phyloP scores from a whole-genome alignment of 2,888 invertebrate genomes.

The Ormyrus nitidulus region DNA sequence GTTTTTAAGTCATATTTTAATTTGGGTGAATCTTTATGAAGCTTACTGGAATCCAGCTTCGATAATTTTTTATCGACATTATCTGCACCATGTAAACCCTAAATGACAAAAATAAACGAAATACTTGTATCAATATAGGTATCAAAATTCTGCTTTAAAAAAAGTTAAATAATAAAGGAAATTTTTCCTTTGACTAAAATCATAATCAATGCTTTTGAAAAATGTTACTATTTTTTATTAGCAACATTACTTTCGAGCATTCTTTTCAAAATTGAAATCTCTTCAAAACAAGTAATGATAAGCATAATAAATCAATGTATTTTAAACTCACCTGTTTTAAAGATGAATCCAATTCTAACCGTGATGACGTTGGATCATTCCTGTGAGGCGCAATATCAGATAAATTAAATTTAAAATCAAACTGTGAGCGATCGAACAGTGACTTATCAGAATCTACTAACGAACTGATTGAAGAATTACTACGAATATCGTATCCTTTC shows the following conservation, averaged over 20 bases:
- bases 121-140: not conserved
- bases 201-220: too few species aligned
- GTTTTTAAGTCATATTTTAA: conserved; percentile 68
- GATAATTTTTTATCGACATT: conserved; percentile 48
- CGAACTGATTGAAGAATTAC: conserved; percentile 74
- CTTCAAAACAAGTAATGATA: conserved; percentile 18
- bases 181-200: not conserved
- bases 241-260: too few species aligned
- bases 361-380: conserved; percentile 56
- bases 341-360: conserved; percentile 56
- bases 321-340: conserved; percentile 51
- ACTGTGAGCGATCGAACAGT: conserved; percentile 70
- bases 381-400: conserved; percentile 64
- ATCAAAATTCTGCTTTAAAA: too few species aligned
- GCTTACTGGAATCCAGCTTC: conserved; percentile 40
- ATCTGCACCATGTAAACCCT: conserved; percentile 33
- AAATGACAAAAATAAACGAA: not conserved
- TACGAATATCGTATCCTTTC: conserved; percentile 76
- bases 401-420: conserved; percentile 63
- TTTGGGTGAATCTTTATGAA: conserved; percentile 56
- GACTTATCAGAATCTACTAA: conserved; percentile 73
- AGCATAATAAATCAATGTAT: conserved; percentile 5
- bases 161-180: not conserved
- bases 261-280: too few species aligned
- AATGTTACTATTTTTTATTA: too few species aligned